A percentile compares a stretch with the other conserved stretches of the same genome.
Conservation (phyloP, 1,140 invertebrate species). For the Coboldia fuscipes region DNA sequence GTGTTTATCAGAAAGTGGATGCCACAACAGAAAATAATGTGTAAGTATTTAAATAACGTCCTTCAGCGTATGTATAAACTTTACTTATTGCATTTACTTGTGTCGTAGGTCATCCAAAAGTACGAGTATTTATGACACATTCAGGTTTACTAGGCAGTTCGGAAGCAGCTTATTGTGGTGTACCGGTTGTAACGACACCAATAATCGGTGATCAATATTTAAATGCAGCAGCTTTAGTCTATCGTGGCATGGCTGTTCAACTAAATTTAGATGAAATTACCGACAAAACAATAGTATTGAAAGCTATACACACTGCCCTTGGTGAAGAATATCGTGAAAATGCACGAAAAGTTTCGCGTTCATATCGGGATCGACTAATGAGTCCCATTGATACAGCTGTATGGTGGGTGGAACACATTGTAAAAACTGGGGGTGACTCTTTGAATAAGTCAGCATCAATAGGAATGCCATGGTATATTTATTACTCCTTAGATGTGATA, state of each 20-base stretch:
- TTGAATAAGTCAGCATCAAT: conserved; percentile 17
- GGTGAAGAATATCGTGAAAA: conserved; percentile 7
- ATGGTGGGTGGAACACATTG: conserved; percentile 26
- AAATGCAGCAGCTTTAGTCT: conserved; percentile 30
- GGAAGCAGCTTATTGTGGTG: conserved; percentile 47
- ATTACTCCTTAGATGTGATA: conserved; percentile 13
- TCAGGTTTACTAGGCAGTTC: conserved; percentile 48
- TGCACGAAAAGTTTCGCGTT: conserved; percentile 14
- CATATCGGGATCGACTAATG: conserved; percentile 13
- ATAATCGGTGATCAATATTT: conserved; percentile 43
- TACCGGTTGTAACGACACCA: conserved; percentile 50
- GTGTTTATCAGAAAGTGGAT: conserved; percentile 41
- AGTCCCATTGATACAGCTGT: conserved; percentile 14
- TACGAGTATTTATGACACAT: conserved; percentile 45
- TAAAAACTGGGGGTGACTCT: conserved; percentile 19
- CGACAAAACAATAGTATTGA: conserved; percentile 27
- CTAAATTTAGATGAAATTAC: conserved; percentile 29
- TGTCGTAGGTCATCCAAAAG: conserved; percentile 32
- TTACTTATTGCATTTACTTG: conserved; percentile 31
- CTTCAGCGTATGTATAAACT: conserved; percentile 34
- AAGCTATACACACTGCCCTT: conserved; percentile 19
- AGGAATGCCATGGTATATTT: conserved; percentile 12
- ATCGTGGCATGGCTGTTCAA: conserved; percentile 33
- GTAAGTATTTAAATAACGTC: conserved; percentile 33
- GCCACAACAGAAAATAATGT: conserved; percentile 45